Conservation (phyloP, 2,797 vertebrate genomes). For the Natrix natrix region DNA sequence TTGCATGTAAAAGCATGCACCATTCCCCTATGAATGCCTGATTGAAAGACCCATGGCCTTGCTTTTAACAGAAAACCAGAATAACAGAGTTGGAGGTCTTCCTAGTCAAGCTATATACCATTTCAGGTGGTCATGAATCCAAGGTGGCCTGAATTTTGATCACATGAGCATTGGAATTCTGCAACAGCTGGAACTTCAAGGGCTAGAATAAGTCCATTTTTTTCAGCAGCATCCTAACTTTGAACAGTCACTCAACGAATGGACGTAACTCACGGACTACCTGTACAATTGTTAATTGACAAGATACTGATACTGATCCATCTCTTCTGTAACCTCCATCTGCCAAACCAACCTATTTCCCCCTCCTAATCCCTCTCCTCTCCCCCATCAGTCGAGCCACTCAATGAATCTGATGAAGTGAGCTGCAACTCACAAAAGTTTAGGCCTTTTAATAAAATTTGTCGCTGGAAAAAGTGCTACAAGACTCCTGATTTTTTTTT, state of each 20-base stretch:
- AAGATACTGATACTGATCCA: neutral
- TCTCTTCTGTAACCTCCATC: neutral
- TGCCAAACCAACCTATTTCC: neutral
- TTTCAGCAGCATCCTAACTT: neutral
- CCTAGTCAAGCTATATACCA: no score
- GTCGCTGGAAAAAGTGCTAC: neutral
- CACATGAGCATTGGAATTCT: neutral
- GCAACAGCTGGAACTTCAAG: neutral
- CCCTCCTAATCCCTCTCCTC: neutral
- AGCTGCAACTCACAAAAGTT: neutral
- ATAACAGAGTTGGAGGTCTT: neutral
- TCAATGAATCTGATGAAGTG: neutral
- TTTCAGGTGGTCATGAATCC: neutral
- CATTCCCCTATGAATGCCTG: neutral
- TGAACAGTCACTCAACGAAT: neutral
- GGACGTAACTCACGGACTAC: neutral
- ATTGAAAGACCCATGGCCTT: neutral
- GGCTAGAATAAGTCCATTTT: neutral
- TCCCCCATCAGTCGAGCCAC: neutral
- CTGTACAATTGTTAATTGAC: neutral
- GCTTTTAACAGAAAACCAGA: neutral
- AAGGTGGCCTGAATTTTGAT: neutral
- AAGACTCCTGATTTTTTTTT: neutral
- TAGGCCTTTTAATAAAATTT: neutral
- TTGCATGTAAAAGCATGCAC: neutral